Percentiles rank a stretch among this genome's conserved stretches.
Conservation (phyloP, 2,113 vertebrate genomes). For the Tupaia tana region DNA sequence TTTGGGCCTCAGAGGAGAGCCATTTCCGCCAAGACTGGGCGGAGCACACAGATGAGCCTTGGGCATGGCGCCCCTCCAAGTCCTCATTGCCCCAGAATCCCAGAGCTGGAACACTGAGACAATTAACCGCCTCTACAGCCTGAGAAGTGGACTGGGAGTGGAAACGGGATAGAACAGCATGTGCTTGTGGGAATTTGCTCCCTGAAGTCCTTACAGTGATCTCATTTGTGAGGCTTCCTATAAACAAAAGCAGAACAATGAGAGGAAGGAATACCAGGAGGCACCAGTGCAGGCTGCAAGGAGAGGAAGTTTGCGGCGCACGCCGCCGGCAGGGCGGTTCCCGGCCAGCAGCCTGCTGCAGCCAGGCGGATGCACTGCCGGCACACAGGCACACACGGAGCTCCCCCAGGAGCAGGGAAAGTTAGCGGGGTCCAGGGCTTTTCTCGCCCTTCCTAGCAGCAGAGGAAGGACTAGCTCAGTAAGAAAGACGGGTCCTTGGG, state of each 20-base stretch:
- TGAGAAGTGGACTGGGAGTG: background rate
- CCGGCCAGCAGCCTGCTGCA: background rate
- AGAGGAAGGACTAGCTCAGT: background rate
- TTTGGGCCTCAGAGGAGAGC: background rate
- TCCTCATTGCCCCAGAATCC: slow-evolving; percentile 6
- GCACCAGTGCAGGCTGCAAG: slow-evolving; percentile 28
- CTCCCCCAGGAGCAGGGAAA: slow-evolving; percentile 43
- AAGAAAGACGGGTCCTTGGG: background rate
- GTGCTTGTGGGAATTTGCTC: slow-evolving; percentile 64
- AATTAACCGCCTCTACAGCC: background rate
- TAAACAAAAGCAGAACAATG: slow-evolving; percentile 83
- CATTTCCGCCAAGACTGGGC: background rate
- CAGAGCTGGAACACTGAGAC: background rate
- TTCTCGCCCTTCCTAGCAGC: background rate
- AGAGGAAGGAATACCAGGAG: slow-evolving; percentile 80
- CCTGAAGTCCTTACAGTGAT: slow-evolving; percentile 41
- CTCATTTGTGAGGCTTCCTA: slow-evolving; percentile 76
- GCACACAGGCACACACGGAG: background rate
- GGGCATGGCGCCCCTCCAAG: background rate
- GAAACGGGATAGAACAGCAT: slow-evolving; percentile 39
- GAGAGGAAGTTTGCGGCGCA: slow-evolving; percentile 73
- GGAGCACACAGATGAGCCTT: background rate
- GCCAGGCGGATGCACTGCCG: background rate
- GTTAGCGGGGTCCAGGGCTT: background rate
- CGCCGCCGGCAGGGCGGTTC: slow-evolving; percentile 68